Percentiles rank a stretch among this genome's conserved stretches.
phyloP scores from a whole-genome alignment of 2,113 vertebrate species.

The Pluvialis apricaria region DNA sequence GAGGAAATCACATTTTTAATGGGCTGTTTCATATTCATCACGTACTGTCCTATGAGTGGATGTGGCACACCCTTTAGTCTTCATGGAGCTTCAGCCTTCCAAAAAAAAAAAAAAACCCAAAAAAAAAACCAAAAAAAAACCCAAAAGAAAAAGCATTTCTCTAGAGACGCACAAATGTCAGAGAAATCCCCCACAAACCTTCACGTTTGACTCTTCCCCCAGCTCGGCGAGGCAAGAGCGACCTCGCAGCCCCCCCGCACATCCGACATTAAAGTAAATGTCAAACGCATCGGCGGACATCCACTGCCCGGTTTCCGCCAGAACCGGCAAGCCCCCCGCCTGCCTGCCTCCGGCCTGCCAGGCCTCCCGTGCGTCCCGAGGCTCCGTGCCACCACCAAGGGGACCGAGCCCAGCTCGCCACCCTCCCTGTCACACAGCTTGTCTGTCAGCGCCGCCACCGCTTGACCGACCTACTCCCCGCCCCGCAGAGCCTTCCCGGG shows the following conservation, averaged over 20 bases:
- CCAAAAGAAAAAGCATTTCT: neutral
- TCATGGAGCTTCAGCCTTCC: neutral
- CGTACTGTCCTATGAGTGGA: neutral
- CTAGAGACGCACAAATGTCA: neutral
- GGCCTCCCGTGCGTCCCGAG: neutral
- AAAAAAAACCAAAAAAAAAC: neutral
- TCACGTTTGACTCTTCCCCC: neutral
- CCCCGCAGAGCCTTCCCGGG: neutral
- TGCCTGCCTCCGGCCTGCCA: too few relatives aligned
- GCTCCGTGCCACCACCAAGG: too few relatives aligned
- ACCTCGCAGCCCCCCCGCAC: neutral
- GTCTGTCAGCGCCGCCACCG: neutral
- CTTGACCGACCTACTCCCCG: neutral
- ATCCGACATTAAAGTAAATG: neutral
- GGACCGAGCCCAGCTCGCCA: neutral
- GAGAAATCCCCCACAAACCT: neutral
- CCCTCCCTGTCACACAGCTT: neutral
- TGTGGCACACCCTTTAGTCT: neutral
- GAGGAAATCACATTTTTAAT: neutral
- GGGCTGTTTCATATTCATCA: neutral
- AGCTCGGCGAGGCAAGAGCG: accelerated
- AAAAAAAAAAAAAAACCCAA: neutral
- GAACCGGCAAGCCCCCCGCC: neutral
- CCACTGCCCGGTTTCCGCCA: neutral
- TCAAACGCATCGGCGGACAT: accelerated